Percentiles rank a stretch among this genome's conserved stretches.
phyloP scores from a whole-genome alignment of 2,888 invertebrate species.

The Teinopalpus imperialis region DNA sequence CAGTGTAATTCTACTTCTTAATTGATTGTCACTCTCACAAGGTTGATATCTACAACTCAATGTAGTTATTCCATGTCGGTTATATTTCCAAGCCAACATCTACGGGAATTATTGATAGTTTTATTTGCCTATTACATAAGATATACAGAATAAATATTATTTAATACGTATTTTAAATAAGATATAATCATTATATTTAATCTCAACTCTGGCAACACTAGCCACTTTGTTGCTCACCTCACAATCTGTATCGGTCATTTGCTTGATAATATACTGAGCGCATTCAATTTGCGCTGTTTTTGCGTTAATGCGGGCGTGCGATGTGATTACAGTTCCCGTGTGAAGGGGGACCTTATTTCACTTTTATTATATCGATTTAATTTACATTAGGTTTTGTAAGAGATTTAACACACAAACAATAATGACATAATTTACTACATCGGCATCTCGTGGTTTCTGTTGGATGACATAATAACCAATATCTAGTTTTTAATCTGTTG shows the following conservation, averaged over 20 bases:
- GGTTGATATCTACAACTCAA: no score
- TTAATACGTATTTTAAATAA: no score
- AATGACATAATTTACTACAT: slow-evolving; percentile 9
- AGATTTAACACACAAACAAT: slow-evolving; percentile 7
- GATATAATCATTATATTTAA: no score
- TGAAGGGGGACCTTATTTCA: slow-evolving; percentile 36
- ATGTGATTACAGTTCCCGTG: slow-evolving; percentile 41
- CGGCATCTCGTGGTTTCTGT: background rate
- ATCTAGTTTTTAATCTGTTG: background rate
- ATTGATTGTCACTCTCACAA: no score
- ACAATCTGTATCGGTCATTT: slow-evolving; percentile 45
- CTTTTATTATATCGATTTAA: slow-evolving; percentile 25
- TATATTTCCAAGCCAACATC: no score
- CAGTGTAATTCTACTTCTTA: no score
- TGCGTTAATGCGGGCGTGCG: slow-evolving; percentile 34
- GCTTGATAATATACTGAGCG: slow-evolving; percentile 39
- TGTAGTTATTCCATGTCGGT: no score
- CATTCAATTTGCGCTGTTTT: slow-evolving; percentile 50
- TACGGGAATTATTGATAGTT: no score
- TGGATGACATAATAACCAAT: background rate
- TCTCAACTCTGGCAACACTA: no score
- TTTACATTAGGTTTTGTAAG: slow-evolving; percentile 17
- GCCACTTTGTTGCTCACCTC: slow-evolving; percentile 24
- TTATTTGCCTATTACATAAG: no score
- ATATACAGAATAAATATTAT: no score